Base-by-base conservation (phyloP, 2,797 vertebrate genomes). In the Mormyrops boulengeri region DNA sequence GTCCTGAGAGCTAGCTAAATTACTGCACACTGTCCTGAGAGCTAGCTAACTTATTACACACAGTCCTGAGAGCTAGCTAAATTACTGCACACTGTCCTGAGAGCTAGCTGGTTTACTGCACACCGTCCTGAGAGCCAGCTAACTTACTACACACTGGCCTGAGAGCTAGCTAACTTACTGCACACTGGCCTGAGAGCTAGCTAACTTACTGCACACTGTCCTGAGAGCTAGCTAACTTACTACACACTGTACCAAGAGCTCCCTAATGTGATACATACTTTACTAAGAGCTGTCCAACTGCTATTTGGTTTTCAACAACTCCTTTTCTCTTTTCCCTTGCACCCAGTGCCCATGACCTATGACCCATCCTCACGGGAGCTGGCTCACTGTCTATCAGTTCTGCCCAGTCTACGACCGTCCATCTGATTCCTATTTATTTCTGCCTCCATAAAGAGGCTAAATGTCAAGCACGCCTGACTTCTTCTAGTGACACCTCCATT, bases 401-500 rank as follows among this genome's bases (percentile, higher is more conserved):
- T 97, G 97, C 97, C 96, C 96, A 95, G 96, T 95, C 95, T 91
- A 95, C 91, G 97, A 98, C 98, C 98, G 97, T 99, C 98, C 98
- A 96, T 95, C 97, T 97, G 96, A 97, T 97, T 97, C 97, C 96
- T 98, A 97, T 98, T 98, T 97, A 98, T 98, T 98, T 97, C 97
- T 97, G 96, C 97, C 97, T 93, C 96, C 97, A 97, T 97, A 97
- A 97, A 98, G 96, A 99, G 97, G 98, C 96, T 98, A 98, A 98
- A 98, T 99, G 98, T 99, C 97, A 99, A 97, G 97, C 97, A 97
- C 97, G 97, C 97, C 97, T 95, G 96, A 95, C 95, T 98, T 97
- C 97, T 97, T 97, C 97, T 95, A 97, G 97, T 98, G 98, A 99
- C 98, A 99, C 97, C 97, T 99, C 97, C 97, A 98, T 99, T 98